Evolutionary conservation across 1,140 invertebrate genomes (phyloP).

Genomic region (Bombus sylvicola): DNA sequence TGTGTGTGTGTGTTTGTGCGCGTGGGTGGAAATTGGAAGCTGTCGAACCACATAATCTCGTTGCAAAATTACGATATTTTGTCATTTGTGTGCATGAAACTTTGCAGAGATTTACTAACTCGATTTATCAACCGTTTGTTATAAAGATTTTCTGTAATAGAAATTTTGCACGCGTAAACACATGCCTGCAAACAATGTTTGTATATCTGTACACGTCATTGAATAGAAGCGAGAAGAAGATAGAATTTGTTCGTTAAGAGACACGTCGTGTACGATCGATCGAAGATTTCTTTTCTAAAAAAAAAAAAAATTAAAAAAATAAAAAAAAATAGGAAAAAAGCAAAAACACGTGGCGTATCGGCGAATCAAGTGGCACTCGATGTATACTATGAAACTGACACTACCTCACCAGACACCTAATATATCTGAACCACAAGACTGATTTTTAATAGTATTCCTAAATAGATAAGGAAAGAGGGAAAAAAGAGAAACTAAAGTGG

Average conservation of each 20-base stretch:
- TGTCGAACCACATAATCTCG: too few relatives aligned
- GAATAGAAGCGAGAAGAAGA: background rate
- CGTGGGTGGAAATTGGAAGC: too few relatives aligned
- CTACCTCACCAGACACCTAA: constrained; percentile 82
- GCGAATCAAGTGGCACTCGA: constrained; percentile 70
- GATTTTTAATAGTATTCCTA: constrained; percentile 83
- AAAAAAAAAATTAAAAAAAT: background rate
- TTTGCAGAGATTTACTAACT: background rate
- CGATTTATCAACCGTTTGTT: background rate
- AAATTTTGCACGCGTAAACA: background rate
- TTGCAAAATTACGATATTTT: too few relatives aligned
- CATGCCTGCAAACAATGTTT: background rate
- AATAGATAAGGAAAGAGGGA: constrained; percentile 74
- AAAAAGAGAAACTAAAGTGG: constrained; percentile 49
- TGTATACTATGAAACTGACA: constrained; percentile 82
- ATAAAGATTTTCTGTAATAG: too few relatives aligned
- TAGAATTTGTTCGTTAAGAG: background rate
- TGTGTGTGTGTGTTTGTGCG: fast-evolving
- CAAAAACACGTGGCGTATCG: background rate
- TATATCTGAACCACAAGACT: constrained; percentile 83
- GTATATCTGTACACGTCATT: background rate
- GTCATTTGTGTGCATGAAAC: background rate
- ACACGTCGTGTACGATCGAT: background rate
- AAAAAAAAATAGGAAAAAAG: background rate
- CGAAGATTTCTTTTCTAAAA: background rate